phyloP scores from a whole-genome alignment of 2,888 invertebrate genomes.

The Teinopalpus imperialis region DNA sequence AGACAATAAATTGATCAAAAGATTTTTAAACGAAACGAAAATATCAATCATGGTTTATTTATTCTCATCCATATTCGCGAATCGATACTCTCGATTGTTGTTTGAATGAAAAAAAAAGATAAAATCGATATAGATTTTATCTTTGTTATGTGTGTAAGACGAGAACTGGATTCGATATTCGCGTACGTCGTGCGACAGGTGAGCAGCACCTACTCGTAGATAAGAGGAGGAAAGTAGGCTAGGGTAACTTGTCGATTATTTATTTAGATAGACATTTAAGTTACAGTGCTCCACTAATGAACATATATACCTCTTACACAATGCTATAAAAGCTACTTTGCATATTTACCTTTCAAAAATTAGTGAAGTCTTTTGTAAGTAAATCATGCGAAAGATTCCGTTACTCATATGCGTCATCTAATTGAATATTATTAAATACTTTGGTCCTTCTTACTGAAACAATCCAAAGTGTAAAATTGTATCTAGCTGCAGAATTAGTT shows the following conservation, averaged over 20 bases:
- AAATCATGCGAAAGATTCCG: too few species aligned
- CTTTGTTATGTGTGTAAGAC: conserved; percentile 32
- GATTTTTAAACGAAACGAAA: too few species aligned
- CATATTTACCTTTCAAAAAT: too few species aligned
- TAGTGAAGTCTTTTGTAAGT: too few species aligned
- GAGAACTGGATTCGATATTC: conserved; percentile 34
- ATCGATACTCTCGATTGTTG: neutral
- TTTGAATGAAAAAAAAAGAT: conserved; percentile 34
- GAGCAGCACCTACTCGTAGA: conserved; percentile 28
- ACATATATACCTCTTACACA: conserved; percentile 9
- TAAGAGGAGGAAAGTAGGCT: conserved; percentile 41
- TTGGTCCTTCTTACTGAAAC: too few species aligned
- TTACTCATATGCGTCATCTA: too few species aligned
- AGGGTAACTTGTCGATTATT: conserved; percentile 44
- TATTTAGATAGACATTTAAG: conserved; percentile 43
- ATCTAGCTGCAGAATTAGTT: too few species aligned
- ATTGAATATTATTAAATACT: too few species aligned
- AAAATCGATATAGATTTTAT: conserved; percentile 39
- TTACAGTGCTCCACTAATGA: conserved; percentile 27
- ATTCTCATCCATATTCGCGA: neutral
- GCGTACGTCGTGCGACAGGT: conserved; percentile 42
- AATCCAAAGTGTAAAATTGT: too few species aligned
- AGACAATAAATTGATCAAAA: too few species aligned
- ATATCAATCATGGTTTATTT: too few species aligned
- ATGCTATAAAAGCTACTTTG: conserved; percentile 3